phyloP scores from a whole-genome alignment of 1,140 invertebrate genomes.

The Platorchestia sp. region DNA sequence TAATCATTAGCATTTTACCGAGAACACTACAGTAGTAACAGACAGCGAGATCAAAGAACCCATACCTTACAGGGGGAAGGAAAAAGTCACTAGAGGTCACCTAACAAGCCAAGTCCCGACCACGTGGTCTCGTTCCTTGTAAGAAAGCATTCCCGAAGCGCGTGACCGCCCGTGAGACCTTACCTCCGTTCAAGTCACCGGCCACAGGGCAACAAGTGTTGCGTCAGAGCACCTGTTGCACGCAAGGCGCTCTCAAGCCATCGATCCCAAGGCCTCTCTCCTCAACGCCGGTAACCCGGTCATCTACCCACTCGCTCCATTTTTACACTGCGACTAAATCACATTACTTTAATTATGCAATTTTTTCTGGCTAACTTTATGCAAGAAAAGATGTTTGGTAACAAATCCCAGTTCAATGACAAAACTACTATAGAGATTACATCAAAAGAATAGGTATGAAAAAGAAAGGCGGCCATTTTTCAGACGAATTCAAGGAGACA shows the following conservation, averaged over 20 bases:
- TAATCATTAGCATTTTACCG: too few species aligned
- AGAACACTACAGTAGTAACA: too few species aligned
- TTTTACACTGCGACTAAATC: not conserved
- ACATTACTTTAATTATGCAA: not conserved
- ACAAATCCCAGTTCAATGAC: not conserved
- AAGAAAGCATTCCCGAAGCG: not conserved
- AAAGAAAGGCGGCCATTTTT: too few species aligned
- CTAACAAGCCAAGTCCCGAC: too few species aligned
- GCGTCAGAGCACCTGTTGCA: slow-evolving; percentile 32
- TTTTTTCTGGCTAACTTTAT: not conserved
- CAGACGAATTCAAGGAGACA: too few species aligned
- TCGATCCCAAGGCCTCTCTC: not conserved
- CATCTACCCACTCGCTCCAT: not conserved
- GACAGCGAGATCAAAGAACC: too few species aligned
- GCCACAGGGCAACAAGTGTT: slow-evolving; percentile 39
- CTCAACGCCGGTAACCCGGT: not conserved
- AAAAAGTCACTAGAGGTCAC: not conserved
- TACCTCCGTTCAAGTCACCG: slow-evolving; percentile 25
- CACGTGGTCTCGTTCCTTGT: not conserved
- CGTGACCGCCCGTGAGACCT: not conserved
- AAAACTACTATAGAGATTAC: not conserved
- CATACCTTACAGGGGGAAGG: too few species aligned
- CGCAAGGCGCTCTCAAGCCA: not conserved
- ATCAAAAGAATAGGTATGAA: too few species aligned
- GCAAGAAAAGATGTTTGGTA: not conserved